Percentiles rank a stretch among this genome's conserved stretches.
These are phyloP conservation scores for Mohoua ochrocephala DNA, from an alignment of 2,113 vertebrate species.

Conservation along the genomic window DNA sequence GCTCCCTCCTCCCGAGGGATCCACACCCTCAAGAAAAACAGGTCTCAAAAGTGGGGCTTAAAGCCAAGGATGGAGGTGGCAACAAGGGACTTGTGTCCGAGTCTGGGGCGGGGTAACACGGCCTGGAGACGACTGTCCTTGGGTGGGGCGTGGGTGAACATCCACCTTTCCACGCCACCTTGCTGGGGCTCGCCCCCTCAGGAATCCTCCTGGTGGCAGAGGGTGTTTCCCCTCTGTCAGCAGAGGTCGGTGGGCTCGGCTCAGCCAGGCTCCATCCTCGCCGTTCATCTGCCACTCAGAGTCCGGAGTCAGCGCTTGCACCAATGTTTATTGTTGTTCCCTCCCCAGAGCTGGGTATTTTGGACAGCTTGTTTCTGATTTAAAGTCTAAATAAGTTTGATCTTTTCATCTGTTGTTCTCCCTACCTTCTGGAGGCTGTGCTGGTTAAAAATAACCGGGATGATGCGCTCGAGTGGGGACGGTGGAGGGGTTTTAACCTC, in stretches of 20 bases:
- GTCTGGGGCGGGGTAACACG: not conserved
- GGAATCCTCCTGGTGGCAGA: not conserved
- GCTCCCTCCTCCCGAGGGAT: not conserved
- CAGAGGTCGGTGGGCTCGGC: not conserved
- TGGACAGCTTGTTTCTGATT: constrained; percentile 11
- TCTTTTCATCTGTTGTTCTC: constrained; percentile 26
- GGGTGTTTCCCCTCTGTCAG: not conserved
- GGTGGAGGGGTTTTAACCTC: not conserved
- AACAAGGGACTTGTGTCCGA: not conserved
- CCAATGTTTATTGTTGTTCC: not conserved
- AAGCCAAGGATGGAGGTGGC: not conserved
- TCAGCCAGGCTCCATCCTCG: not conserved
- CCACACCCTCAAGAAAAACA: not conserved
- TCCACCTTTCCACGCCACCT: not conserved
- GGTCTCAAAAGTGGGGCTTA: not conserved
- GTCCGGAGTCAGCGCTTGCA: not conserved
- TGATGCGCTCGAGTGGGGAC: not conserved
- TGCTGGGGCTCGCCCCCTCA: not conserved
- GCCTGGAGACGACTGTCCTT: not conserved
- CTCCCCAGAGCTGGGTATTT: not conserved
- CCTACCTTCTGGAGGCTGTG: constrained; percentile 30
- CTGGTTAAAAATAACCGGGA: not conserved
- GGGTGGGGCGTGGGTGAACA: accelerated
- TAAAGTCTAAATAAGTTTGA: constrained; percentile 26
- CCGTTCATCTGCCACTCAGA: not conserved